Evolutionary conservation across 2,888 invertebrate species (phyloP).

Genomic region (Brachyptera putata): DNA sequence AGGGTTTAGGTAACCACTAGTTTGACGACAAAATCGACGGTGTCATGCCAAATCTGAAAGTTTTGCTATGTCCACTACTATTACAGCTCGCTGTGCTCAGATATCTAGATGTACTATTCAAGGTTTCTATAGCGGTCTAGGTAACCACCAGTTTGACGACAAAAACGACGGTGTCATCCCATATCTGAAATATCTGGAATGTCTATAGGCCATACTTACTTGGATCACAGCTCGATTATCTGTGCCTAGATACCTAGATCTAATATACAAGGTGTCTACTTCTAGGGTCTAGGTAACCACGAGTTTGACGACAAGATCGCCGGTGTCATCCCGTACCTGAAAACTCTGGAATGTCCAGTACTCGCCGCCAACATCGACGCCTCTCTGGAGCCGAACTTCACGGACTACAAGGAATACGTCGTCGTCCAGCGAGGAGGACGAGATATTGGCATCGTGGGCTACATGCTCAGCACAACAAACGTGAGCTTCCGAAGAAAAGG

Average conservation of each 20-base stretch:
- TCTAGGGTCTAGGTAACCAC: constrained; percentile 78
- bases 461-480: constrained; percentile 62
- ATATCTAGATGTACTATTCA: too few relatives aligned
- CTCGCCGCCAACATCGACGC: constrained; percentile 74
- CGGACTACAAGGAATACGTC: constrained; percentile 60
- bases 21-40: constrained; percentile 74
- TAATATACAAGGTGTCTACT: too few relatives aligned
- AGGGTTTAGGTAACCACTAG: constrained; percentile 85
- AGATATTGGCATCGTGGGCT: constrained; percentile 75
- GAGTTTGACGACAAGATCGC: constrained; percentile 76
- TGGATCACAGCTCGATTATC: too few relatives aligned
- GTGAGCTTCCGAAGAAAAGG: constrained; percentile 47
- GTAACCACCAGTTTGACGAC: constrained; percentile 85
- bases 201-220: too few relatives aligned
- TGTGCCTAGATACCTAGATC: too few relatives aligned
- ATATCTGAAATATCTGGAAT: constrained; percentile 59
- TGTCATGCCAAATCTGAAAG: too few relatives aligned
- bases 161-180: constrained; percentile 66
- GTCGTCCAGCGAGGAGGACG: constrained; percentile 58
- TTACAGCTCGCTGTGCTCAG: too few relatives aligned
- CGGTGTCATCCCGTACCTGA: constrained; percentile 67
- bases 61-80: too few relatives aligned
- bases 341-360: constrained; percentile 59
- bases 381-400: constrained; percentile 55
- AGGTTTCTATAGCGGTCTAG: too few relatives aligned